Conservation (phyloP, 2,113 vertebrate genomes). For the Bungarus multicinctus region DNA sequence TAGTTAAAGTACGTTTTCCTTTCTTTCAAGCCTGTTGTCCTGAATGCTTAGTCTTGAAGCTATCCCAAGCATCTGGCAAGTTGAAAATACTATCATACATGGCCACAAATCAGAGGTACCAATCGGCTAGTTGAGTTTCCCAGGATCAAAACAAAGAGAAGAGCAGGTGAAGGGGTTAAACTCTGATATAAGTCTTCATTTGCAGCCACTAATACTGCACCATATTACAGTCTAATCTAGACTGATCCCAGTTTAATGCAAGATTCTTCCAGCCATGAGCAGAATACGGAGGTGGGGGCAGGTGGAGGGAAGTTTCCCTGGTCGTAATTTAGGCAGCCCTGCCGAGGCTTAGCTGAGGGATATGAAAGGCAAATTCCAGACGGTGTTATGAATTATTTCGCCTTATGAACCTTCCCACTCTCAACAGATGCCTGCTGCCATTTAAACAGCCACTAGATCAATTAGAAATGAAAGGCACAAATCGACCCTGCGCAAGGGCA, state of each 20-base stretch:
- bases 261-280: conserved; percentile 79
- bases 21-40: conserved; percentile 4
- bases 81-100: conserved; percentile 12
- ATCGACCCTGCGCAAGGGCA: conserved; percentile 68
- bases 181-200: conserved; percentile 82
- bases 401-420: conserved; percentile 65
- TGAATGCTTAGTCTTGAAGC: background rate
- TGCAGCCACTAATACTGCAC: conserved; percentile 89
- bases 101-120: conserved; percentile 28
- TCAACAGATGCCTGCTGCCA: conserved; percentile 69
- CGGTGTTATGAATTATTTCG: conserved; percentile 71
- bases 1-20: conserved; percentile 22
- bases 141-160: conserved; percentile 42
- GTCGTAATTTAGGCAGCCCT: conserved; percentile 75
- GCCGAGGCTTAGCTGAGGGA: conserved; percentile 70
- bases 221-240: conserved; percentile 97
- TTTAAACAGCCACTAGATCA: conserved; percentile 70
- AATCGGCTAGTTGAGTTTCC: conserved; percentile 16
- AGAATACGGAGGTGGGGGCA: conserved; percentile 62
- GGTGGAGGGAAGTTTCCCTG: conserved; percentile 54
- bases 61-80: background rate
- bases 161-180: conserved; percentile 73
- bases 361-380: conserved; percentile 81
- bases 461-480: conserved; percentile 67
- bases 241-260: conserved; percentile 98